phyloP scores from a whole-genome alignment of 2,797 vertebrate genomes.

The Aeoliscus strigatus region DNA sequence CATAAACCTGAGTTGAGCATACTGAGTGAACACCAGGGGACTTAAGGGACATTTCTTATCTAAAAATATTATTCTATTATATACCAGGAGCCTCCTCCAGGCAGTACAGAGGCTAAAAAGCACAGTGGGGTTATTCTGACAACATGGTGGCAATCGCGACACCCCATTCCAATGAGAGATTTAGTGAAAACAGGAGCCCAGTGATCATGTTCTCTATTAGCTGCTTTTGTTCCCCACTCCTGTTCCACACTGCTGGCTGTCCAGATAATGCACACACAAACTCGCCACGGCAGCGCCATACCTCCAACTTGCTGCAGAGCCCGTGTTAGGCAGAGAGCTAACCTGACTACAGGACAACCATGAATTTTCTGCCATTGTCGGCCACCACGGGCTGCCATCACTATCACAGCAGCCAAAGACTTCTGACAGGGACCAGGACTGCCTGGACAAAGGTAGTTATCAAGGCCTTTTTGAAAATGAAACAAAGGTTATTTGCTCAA shows the following conservation, averaged over 20 bases:
- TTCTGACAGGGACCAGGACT: conserved; percentile 30
- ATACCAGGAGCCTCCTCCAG: conserved; percentile 21
- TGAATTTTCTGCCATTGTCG: conserved; percentile 47
- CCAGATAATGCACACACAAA: conserved; percentile 17
- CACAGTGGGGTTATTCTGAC: conserved; percentile 7
- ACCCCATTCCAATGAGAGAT: conserved; percentile 23
- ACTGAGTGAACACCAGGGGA: conserved; percentile 11
- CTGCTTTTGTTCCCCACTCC: conserved; percentile 20
- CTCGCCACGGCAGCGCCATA: conserved; percentile 8
- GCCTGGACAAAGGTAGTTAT: conserved; percentile 19
- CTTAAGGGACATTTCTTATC: conserved; percentile 15
- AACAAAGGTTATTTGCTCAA: conserved; percentile 58
- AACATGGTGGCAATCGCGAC: conserved; percentile 33
- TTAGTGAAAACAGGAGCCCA: conserved; percentile 11
- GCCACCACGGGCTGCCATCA: conserved; percentile 47
- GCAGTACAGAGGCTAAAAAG: conserved; percentile 21
- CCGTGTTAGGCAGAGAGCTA: conserved; percentile 36
- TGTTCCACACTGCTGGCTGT: conserved; percentile 19
- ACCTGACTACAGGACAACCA: conserved; percentile 33
- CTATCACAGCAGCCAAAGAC: conserved; percentile 37
- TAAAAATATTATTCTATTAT: conserved; percentile 10
- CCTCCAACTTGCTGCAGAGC: conserved; percentile 54
- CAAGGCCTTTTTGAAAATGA: conserved; percentile 22
- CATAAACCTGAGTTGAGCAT: conserved; percentile 26
- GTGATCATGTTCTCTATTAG: conserved; percentile 37